Evolutionary conservation across 2,888 invertebrate species (phyloP).

Genomic region (Zygaena filipendulae): DNA sequence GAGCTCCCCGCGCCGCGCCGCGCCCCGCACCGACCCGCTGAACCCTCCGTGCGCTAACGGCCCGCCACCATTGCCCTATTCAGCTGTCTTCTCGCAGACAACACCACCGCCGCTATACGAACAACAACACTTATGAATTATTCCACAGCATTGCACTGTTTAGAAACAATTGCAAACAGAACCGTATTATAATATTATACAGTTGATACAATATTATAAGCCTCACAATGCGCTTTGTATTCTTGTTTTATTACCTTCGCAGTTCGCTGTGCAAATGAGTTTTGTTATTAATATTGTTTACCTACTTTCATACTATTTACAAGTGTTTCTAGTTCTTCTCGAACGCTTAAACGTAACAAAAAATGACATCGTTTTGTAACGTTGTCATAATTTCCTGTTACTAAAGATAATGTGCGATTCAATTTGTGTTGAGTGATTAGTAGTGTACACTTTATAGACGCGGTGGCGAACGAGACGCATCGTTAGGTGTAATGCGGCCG

Average conservation of each 20-base stretch:
- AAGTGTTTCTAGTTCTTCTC: too few relatives aligned
- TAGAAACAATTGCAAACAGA: slow-evolving; percentile 63
- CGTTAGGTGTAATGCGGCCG: slow-evolving; percentile 53
- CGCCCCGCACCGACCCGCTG: slow-evolving; percentile 24
- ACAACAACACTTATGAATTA: slow-evolving; percentile 61
- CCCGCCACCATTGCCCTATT: slow-evolving; percentile 59
- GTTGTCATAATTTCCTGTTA: slow-evolving; percentile 48
- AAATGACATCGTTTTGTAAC: slow-evolving; percentile 23
- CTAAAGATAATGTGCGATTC: slow-evolving; percentile 49
- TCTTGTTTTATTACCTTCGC: slow-evolving; percentile 27
- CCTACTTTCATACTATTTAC: too few relatives aligned
- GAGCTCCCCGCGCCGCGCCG: slow-evolving; percentile 19
- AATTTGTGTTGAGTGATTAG: slow-evolving; percentile 38
- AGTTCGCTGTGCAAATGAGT: too few relatives aligned
- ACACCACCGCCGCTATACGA: slow-evolving; percentile 47
- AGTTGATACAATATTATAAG: slow-evolving; percentile 52
- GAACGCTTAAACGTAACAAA: too few relatives aligned
- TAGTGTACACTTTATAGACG: slow-evolving; percentile 31
- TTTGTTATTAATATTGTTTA: too few relatives aligned
- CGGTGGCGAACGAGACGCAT: slow-evolving; percentile 46
- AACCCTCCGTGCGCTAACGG: slow-evolving; percentile 22
- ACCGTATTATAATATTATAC: too few relatives aligned
- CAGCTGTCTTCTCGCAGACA: slow-evolving; percentile 56
- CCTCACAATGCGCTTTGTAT: slow-evolving; percentile 49
- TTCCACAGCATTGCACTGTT: slow-evolving; percentile 48